Percentiles rank a stretch among this genome's conserved stretches.
Evolutionary conservation across 1,140 invertebrate species (phyloP).

Genomic region (Camponotus vicinus): DNA sequence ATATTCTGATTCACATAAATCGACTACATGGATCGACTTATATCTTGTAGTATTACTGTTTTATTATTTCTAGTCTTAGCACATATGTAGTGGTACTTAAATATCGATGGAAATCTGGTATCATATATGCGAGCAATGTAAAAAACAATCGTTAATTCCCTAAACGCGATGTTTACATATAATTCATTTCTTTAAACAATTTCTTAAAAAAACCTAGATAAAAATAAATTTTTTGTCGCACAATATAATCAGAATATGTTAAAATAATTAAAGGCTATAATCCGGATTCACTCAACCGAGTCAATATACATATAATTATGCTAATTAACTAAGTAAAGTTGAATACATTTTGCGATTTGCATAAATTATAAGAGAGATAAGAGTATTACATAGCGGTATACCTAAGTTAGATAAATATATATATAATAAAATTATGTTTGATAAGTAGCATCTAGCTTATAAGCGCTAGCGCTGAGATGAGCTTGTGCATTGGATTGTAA

Average conservation of each 20-base stretch:
- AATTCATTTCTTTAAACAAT: constrained; percentile 6
- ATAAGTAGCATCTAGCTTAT: not conserved
- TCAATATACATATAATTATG: constrained; percentile 54
- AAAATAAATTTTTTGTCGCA: constrained; percentile 4
- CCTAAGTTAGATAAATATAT: not conserved
- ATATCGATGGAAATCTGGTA: constrained; percentile 28
- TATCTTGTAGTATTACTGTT: not conserved
- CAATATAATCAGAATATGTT: constrained; percentile 23
- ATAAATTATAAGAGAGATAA: constrained; percentile 48
- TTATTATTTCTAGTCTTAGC: constrained; percentile 34
- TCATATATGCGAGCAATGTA: not conserved
- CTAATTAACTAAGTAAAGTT: constrained; percentile 30
- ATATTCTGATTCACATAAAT: constrained; percentile 52
- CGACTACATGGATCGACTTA: constrained; percentile 49
- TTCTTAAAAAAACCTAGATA: constrained; percentile 14
- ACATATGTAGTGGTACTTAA: constrained; percentile 40
- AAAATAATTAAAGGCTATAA: not conserved
- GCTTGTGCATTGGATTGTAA: not conserved
- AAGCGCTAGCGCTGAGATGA: not conserved
- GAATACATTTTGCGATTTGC: constrained; percentile 36
- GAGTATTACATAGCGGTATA: not conserved
- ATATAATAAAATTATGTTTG: constrained; percentile 28
- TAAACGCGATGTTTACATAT: not conserved
- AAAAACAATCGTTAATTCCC: constrained; percentile 24
- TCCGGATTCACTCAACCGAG: constrained; percentile 12